Base-by-base conservation (phyloP, 1,140 invertebrate genomes). In the Manduca sexta region DNA sequence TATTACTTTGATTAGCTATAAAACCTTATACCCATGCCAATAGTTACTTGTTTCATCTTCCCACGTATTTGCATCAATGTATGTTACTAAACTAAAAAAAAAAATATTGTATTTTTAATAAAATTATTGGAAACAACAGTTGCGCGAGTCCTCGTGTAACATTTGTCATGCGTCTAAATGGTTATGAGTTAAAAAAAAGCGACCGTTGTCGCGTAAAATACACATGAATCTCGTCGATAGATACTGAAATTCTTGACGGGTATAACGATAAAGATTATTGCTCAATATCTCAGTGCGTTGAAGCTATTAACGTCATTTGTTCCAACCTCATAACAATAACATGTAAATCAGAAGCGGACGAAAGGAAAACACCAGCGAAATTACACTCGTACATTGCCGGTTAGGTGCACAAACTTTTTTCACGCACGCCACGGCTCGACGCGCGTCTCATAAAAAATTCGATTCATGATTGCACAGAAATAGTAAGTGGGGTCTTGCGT, bases 391-490 rank as follows among this genome's bases (percentile, higher is more conserved):
- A 49, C 51, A 11, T 42, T 21, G 45, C 48, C 45, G 18, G 13
- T 17, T 18, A 45, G 37, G 38, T 45, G 29, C 38, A 47, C 47
- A 33, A 54, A 14, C 35, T 38, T 38, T 38, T 15, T 38, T 16
- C 30, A 82, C 74, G 76, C 78, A 82, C 74, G 78, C 76, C 76
- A 71, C 39, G 35, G 48, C 35, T 54, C 56, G 66, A 71, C 66
- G 60, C 67, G 69, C 52, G 60, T 42, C 60, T 47, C 67, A 69
- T 82, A 77, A 78, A 79, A 76, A 73, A 76, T 68, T 69, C 55
- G 73, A 76, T 78, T 76, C 63, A 76, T 69, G 56, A 54, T 31
- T 46, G 61, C 17, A 57, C 58, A 8, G 45, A 54, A 58, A 75
- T 43, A 30, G 46, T 34, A 49, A 49, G 57, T 64, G 57, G 50